Evolutionary conservation across 2,888 invertebrate species (phyloP).

Genomic region (Calameuta pallipes): DNA sequence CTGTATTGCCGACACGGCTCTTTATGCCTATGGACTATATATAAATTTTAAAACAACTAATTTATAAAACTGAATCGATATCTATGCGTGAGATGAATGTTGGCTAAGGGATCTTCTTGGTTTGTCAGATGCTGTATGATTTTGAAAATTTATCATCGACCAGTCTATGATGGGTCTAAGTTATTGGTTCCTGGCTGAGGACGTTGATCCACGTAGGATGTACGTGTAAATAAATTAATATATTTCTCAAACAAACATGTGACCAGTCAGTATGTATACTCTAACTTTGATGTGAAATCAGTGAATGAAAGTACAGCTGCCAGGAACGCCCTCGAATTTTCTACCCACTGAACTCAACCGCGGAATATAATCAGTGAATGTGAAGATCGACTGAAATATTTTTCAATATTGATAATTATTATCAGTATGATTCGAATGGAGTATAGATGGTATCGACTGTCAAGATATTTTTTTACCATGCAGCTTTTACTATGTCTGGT

Average conservation of each 20-base stretch:
- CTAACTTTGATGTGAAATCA: background rate
- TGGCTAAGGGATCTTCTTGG: background rate
- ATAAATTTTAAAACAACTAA: background rate
- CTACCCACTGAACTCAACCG: background rate
- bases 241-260: background rate
- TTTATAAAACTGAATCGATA: background rate
- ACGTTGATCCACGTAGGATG: background rate
- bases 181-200: background rate
- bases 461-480: background rate
- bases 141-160: background rate
- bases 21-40: background rate
- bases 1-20: background rate
- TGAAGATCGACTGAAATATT: background rate
- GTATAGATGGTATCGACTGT: background rate
- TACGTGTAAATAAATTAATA: background rate
- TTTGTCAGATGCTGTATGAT: background rate
- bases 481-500: background rate
- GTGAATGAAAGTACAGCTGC: background rate
- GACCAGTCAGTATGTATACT: background rate
- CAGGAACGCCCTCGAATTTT: background rate
- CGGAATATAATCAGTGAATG: background rate
- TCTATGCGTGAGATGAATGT: background rate
- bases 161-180: background rate
- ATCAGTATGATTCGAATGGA: background rate
- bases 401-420: background rate